phyloP scores from a whole-genome alignment of 2,888 invertebrate genomes.

The Cataglyphis albicans region DNA sequence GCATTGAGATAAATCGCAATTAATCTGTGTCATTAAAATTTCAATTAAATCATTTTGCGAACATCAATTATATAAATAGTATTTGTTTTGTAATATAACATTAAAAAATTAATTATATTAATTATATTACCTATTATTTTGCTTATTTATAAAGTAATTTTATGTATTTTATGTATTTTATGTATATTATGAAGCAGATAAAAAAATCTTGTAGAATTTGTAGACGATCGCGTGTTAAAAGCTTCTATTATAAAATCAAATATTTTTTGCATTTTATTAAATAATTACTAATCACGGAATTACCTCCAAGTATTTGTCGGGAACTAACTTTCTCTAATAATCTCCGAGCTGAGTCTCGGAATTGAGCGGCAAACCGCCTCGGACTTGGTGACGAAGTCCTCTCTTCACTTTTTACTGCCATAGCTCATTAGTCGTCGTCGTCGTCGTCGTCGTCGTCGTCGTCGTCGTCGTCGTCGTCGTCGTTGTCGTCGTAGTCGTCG shows the following conservation, averaged over 20 bases:
- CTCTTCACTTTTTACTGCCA: conserved; percentile 30
- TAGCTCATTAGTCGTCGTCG: conserved; percentile 60
- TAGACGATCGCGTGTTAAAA: neutral
- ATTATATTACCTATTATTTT: neutral
- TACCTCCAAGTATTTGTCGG: neutral
- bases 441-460: conserved; percentile 15
- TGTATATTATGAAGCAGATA: neutral
- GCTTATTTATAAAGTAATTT: neutral
- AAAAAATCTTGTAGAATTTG: neutral
- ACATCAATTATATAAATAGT: neutral
- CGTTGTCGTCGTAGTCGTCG: conserved; percentile 26
- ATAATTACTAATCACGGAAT: conserved; percentile 14
- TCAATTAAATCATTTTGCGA: conserved; percentile 2
- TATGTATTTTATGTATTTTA: neutral
- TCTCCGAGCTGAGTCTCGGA: conserved; percentile 19
- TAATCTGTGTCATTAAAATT: conserved; percentile 31
- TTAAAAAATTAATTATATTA: neutral
- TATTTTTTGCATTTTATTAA: conserved; percentile 2
- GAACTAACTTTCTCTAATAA: conserved; percentile 28
- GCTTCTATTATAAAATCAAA: neutral
- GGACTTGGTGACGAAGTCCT: conserved; percentile 28
- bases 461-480: conserved; percentile 27
- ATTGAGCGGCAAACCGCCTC: conserved; percentile 39
- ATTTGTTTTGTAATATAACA: neutral
- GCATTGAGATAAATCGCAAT: conserved; percentile 31